Evolutionary conservation across 2,888 invertebrate genomes (phyloP).

Genomic region (Hyppa rectilinea): DNA sequence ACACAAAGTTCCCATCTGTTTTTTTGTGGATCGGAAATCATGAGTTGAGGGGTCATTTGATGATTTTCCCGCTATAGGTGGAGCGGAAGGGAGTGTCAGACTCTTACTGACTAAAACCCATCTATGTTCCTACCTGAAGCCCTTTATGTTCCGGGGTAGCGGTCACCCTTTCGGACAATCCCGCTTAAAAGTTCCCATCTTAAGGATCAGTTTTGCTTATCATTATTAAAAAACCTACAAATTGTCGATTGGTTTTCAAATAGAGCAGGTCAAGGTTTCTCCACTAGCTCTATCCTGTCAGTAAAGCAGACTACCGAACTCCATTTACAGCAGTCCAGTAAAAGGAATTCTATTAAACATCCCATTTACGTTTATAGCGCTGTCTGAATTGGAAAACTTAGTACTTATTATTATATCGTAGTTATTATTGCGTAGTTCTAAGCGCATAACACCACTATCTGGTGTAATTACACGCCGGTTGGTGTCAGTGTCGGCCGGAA

Average conservation of each 20-base stretch:
- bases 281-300: constrained; percentile 3
- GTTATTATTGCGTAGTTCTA: constrained; percentile 67
- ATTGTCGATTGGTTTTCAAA: constrained; percentile 10
- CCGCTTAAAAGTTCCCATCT: not conserved
- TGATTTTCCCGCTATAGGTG: too few species aligned
- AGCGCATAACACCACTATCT: constrained; percentile 81
- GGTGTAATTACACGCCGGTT: constrained; percentile 83
- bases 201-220: not conserved
- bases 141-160: too few species aligned
- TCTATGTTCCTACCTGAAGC: too few species aligned
- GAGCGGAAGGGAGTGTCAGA: too few species aligned
- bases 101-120: too few species aligned
- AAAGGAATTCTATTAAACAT: constrained; percentile 60
- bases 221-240: not conserved
- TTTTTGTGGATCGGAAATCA: too few species aligned
- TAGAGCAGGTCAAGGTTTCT: constrained; percentile 3
- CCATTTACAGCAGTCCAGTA: constrained; percentile 35
- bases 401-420: too few species aligned
- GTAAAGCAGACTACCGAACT: constrained; percentile 19
- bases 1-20: not conserved
- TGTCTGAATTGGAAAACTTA: constrained; percentile 64
- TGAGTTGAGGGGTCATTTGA: too few species aligned
- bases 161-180: too few species aligned
- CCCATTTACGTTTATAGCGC: constrained; percentile 56
- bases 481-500: constrained; percentile 74